phyloP scores from a whole-genome alignment of 2,888 invertebrate genomes.

The Gonocerus acuteangulatus region DNA sequence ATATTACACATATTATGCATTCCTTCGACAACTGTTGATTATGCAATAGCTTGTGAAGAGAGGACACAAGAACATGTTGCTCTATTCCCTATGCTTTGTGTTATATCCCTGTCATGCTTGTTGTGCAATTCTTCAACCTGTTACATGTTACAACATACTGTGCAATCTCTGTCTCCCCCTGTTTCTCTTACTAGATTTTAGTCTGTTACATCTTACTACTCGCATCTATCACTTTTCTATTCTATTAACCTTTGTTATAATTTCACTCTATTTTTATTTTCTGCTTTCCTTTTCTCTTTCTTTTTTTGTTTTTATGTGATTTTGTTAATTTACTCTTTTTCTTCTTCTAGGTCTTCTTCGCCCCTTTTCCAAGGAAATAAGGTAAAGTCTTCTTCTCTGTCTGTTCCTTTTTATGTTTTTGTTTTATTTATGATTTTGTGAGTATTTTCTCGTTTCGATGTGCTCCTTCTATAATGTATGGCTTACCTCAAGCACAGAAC shows the following conservation, averaged over 20 bases:
- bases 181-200: not conserved
- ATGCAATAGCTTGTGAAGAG: no score
- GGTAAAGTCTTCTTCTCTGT: constrained; percentile 27
- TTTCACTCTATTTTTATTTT: not conserved
- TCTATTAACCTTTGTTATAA: not conserved
- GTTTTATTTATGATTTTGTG: not conserved
- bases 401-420: not conserved
- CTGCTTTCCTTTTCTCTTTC: constrained; percentile 10
- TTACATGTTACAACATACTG: no score
- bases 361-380: constrained; percentile 33
- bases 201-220: no score
- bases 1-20: no score
- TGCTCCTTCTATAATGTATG: constrained; percentile 2
- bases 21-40: no score
- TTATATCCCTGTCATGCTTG: no score
- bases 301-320: constrained; percentile 18
- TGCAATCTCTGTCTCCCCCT: no score
- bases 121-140: no score
- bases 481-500: constrained; percentile 13
- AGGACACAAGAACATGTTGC: no score
- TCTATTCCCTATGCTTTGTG: no score
- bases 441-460: constrained; percentile 1
- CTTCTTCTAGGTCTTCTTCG: constrained; percentile 33
- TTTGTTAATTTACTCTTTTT: constrained; percentile 28
- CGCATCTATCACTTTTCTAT: not conserved